These are phyloP conservation scores for Aurelia coerulea DNA, from an alignment of 30 jellyfish, hydroid and myxozoan species.

Conservation along the genomic window DNA sequence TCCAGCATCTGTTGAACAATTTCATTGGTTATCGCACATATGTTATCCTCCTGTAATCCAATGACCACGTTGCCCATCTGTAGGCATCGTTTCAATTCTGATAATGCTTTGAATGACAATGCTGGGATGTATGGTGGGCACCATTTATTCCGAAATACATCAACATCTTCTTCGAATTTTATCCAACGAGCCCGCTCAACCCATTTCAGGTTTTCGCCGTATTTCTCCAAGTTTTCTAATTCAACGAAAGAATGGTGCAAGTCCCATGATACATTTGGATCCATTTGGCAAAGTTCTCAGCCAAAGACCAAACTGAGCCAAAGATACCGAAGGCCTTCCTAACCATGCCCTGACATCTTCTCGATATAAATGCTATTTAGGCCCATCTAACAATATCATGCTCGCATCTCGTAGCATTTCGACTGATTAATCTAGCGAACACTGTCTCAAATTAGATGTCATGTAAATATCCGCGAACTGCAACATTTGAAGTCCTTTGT, in stretches of 20 bases:
- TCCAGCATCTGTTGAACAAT: slow-evolving; percentile 38
- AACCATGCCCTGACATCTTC: no score
- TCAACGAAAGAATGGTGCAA: slow-evolving; percentile 61
- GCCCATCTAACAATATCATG: no score
- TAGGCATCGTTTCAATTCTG: slow-evolving; percentile 56
- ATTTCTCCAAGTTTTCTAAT: slow-evolving; percentile 44
- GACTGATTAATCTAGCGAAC: no score
- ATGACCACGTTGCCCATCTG: slow-evolving; percentile 41
- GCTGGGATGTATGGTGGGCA: slow-evolving; percentile 78
- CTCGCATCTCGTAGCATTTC: no score
- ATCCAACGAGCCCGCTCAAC: slow-evolving; percentile 88
- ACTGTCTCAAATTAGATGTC: no score
- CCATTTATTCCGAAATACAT: slow-evolving; percentile 75
- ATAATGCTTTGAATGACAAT: slow-evolving; percentile 58
- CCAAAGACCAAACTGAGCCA: no score
- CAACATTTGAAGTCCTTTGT: no score
- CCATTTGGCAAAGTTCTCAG: no score
- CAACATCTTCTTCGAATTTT: slow-evolving; percentile 89
- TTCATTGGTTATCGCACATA: slow-evolving; percentile 35
- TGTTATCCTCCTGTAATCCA: slow-evolving; percentile 27
- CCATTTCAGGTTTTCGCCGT: slow-evolving; percentile 43
- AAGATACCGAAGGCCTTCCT: no score
- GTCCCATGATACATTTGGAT: no score
- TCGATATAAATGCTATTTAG: no score
- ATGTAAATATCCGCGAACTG: no score